These are phyloP conservation scores for Drosophila mayaguana DNA, from an alignment of 2,888 invertebrate genomes.

Conservation along the genomic window DNA sequence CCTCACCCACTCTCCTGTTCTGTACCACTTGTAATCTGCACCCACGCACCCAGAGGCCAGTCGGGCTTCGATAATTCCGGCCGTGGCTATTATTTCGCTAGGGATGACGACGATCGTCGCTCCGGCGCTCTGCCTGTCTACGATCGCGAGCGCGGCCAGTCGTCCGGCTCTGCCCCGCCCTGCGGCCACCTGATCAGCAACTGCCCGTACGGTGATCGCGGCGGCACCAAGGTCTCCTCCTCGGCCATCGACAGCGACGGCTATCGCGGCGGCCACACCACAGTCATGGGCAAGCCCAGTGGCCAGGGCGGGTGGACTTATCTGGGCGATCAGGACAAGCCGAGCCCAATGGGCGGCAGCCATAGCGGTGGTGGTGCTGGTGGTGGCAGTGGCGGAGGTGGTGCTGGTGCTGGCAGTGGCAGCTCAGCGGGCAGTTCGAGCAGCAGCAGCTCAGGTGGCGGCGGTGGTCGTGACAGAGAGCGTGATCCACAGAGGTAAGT, in stretches of 20 bases:
- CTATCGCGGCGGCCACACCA: slow-evolving; percentile 64
- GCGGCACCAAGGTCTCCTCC: slow-evolving; percentile 73
- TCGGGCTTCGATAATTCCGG: slow-evolving; percentile 88
- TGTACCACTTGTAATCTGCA: slow-evolving; percentile 39
- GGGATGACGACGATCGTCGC: slow-evolving; percentile 84
- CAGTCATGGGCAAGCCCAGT: slow-evolving; percentile 51
- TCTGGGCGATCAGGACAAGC: slow-evolving; percentile 77
- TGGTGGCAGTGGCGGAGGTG: slow-evolving; percentile 48
- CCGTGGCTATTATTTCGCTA: slow-evolving; percentile 88
- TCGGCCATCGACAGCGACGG: slow-evolving; percentile 73
- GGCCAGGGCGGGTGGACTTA: slow-evolving; percentile 74
- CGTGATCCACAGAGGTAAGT: slow-evolving; percentile 74
- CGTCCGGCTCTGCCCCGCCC: slow-evolving; percentile 45
- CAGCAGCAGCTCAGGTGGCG: slow-evolving; percentile 50
- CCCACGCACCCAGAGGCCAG: slow-evolving; percentile 86
- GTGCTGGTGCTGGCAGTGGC: slow-evolving; percentile 52
- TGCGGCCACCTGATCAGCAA: slow-evolving; percentile 69
- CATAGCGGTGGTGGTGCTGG: slow-evolving; percentile 50
- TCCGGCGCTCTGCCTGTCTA: slow-evolving; percentile 45
- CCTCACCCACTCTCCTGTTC: slow-evolving; percentile 34
- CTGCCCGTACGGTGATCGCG: slow-evolving; percentile 69
- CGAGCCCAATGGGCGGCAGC: slow-evolving; percentile 38
- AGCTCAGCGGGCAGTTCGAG: slow-evolving; percentile 27
- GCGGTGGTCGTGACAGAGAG: slow-evolving; percentile 59
- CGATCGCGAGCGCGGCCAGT: slow-evolving; percentile 48